Evolutionary conservation across 1,140 invertebrate genomes (phyloP).

Genomic region (Aphidius gifuensis): DNA sequence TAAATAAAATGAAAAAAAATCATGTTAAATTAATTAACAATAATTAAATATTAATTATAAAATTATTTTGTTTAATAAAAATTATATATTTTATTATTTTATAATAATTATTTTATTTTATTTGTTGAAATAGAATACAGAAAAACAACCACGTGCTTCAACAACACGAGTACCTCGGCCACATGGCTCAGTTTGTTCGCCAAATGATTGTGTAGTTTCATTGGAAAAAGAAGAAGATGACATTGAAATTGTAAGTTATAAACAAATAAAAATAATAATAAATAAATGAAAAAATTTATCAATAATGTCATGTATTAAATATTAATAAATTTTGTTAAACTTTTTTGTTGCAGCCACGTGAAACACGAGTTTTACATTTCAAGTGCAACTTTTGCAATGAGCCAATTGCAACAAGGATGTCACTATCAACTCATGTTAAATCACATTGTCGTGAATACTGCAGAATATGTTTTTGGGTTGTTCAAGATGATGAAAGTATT

Average conservation of each 20-base stretch:
- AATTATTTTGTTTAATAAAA: too few relatives aligned
- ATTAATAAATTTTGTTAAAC: neutral
- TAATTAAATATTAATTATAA: too few relatives aligned
- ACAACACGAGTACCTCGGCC: too few relatives aligned
- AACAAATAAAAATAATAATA: neutral
- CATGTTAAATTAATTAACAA: too few relatives aligned
- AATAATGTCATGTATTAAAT: neutral
- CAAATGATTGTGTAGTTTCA: too few relatives aligned
- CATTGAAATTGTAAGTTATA: too few relatives aligned
- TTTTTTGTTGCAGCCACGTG: conserved; percentile 22
- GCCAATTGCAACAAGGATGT: conserved; percentile 35
- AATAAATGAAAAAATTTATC: neutral
- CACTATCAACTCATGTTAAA: conserved; percentile 41
- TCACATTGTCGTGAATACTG: conserved; percentile 36
- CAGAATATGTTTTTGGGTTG: conserved; percentile 39
- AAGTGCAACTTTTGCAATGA: conserved; percentile 39
- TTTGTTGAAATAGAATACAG: neutral
- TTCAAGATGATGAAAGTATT: conserved; percentile 34
- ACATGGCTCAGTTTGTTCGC: too few relatives aligned
- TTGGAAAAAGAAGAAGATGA: too few relatives aligned
- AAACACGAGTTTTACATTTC: conserved; percentile 27
- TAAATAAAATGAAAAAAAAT: too few relatives aligned
- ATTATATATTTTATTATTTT: neutral
- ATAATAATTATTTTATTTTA: neutral
- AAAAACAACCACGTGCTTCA: too few relatives aligned